Evolutionary conservation across 1,140 invertebrate species (phyloP).

Genomic region (Lepeophtheirus salmonis): DNA sequence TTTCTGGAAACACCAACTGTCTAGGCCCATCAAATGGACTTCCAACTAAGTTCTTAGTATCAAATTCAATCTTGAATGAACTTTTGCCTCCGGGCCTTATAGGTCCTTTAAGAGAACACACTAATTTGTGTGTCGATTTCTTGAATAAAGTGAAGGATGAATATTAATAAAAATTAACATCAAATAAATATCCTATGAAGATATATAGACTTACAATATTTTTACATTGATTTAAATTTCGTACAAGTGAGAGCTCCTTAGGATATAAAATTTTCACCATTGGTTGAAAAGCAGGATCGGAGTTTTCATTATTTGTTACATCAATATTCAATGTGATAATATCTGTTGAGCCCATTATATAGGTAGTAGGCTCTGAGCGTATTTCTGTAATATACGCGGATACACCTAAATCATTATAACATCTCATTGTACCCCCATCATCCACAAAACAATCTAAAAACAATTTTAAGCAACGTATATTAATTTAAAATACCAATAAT

Average conservation of each 20-base stretch:
- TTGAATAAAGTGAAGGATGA: no score
- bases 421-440: not conserved
- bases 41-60: not conserved
- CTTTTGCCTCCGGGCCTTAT: not conserved
- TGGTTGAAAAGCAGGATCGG: not conserved
- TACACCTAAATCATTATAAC: not conserved
- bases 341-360: not conserved
- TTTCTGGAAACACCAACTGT: not conserved
- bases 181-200: not conserved
- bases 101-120: not conserved
- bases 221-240: not conserved
- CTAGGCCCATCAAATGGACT: not conserved
- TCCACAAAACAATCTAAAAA: not conserved
- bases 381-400: not conserved
- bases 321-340: not conserved
- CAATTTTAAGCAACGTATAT: not conserved
- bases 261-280: not conserved
- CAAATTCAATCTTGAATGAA: not conserved
- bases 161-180: no score
- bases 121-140: not conserved
- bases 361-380: not conserved
- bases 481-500: not conserved
- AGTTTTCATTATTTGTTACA: not conserved
- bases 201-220: not conserved
- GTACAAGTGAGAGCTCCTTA: not conserved